Conservation (phyloP, 1,140 invertebrate species). For the Helicoverpa zea region DNA sequence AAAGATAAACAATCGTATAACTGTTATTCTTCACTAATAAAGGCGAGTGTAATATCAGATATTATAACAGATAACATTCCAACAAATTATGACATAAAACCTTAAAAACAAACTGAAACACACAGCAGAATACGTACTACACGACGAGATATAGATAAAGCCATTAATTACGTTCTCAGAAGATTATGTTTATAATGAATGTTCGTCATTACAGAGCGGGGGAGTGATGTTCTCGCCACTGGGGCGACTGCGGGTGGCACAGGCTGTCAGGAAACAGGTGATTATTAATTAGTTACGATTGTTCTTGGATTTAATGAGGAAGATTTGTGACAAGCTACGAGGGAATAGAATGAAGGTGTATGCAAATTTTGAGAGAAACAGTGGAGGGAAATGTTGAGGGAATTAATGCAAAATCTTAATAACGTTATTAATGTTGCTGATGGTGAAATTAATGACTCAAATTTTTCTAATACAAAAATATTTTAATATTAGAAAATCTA, state of each 20-base stretch:
- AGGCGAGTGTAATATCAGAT: neutral
- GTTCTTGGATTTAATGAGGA: neutral
- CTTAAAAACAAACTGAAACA: neutral
- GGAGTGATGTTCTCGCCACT: constrained; percentile 86
- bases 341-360: neutral
- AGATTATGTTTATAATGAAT: constrained; percentile 47
- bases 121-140: neutral
- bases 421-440: no score
- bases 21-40: no score
- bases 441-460: no score
- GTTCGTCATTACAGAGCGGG: constrained; percentile 75
- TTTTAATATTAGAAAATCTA: no score
- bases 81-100: neutral
- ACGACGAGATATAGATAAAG: neutral
- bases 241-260: constrained; percentile 82
- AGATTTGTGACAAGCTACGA: neutral
- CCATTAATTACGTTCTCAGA: constrained; percentile 16
- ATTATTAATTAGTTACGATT: constrained; percentile 33
- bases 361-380: neutral
- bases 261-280: constrained; percentile 86
- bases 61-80: neutral
- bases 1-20: no score
- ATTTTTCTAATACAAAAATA: no score
- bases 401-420: no score
- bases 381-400: no score